These are phyloP conservation scores for Drosophila eugracilis DNA, from an alignment of 1,140 invertebrate genomes.

Conservation along the genomic window DNA sequence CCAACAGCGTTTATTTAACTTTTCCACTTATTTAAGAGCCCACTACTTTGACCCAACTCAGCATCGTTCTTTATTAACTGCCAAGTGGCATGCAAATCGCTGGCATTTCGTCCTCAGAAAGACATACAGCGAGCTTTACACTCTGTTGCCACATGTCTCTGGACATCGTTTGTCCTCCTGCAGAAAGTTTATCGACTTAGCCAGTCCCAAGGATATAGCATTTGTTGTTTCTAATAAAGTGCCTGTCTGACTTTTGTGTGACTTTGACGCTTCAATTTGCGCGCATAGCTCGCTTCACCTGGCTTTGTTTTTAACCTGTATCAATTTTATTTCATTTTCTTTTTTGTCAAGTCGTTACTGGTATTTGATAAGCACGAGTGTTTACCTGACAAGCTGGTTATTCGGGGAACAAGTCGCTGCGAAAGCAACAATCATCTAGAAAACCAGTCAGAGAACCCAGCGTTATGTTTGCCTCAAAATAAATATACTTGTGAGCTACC, in stretches of 20 bases:
- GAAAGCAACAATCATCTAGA: no score
- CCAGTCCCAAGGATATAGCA: constrained; percentile 18
- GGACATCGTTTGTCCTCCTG: constrained; percentile 7
- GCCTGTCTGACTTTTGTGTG: constrained; percentile 61
- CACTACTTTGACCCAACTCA: constrained; percentile 6
- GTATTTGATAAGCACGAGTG: no score
- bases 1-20: constrained; percentile 11
- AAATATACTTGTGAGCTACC: no score
- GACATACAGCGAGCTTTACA: no score
- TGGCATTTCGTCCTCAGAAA: constrained; percentile 14
- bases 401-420: no score
- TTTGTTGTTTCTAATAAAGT: constrained; percentile 71
- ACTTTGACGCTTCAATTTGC: constrained; percentile 64
- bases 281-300: constrained; percentile 26
- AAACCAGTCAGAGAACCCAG: no score
- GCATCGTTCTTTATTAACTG: constrained; percentile 39
- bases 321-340: constrained; percentile 43
- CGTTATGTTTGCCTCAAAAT: no score
- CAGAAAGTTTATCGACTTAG: constrained; percentile 21
- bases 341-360: constrained; percentile 57
- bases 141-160: constrained; percentile 17
- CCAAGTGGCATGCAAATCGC: constrained; percentile 64
- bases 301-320: constrained; percentile 9
- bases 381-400: no score
- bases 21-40: constrained; percentile 5